Conservation (phyloP, 2,113 vertebrate genomes). For the Calonectris borealis region DNA sequence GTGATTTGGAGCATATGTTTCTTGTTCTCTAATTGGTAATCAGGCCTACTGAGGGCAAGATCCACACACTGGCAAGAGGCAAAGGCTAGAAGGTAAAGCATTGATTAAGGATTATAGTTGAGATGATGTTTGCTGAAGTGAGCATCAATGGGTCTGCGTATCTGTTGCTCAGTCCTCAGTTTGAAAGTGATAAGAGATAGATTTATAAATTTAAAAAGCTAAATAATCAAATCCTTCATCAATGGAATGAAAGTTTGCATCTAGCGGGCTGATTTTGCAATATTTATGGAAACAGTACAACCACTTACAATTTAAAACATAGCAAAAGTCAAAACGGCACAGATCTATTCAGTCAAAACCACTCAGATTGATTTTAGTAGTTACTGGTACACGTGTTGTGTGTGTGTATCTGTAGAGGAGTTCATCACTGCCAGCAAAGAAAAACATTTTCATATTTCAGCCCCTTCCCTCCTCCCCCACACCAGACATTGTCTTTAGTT, state of each 20-base stretch:
- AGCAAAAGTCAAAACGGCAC: not conserved
- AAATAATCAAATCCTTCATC: not conserved
- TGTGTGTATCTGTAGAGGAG: not conserved
- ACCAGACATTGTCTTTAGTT: not conserved
- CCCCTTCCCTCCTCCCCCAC: not conserved
- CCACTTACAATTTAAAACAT: not conserved
- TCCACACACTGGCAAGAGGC: not conserved
- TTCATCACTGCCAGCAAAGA: not conserved
- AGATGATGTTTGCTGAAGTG: not conserved
- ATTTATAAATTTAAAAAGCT: not conserved
- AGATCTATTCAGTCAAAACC: not conserved
- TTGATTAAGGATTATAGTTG: not conserved
- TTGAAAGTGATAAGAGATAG: not conserved
- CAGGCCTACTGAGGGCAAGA: not conserved
- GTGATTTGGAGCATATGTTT: constrained; percentile 69
- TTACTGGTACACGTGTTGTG: not conserved
- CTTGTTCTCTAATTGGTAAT: constrained; percentile 42
- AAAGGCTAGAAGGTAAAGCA: not conserved
- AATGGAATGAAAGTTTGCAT: not conserved
- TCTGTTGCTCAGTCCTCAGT: not conserved
- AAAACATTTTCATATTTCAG: not conserved
- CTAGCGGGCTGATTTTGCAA: not conserved
- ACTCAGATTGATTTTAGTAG: not conserved
- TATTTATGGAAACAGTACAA: not conserved
- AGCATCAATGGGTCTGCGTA: not conserved